Base-by-base conservation (phyloP, 1,140 invertebrate genomes). In the Apis laboriosa region DNA sequence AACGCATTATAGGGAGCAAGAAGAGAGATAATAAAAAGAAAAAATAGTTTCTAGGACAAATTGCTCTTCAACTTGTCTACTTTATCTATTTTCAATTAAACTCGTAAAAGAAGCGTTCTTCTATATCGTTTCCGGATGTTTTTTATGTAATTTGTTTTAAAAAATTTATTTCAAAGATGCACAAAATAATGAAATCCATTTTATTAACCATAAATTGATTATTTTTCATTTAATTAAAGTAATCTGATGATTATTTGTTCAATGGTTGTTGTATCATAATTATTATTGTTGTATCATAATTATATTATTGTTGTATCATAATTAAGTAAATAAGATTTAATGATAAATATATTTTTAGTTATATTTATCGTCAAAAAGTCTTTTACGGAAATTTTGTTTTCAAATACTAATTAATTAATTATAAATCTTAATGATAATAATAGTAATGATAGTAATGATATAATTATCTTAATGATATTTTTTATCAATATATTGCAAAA, bases 201-300 rank as follows among this genome's bases (percentile, higher is more conserved):
- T 43, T 7, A 17, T 21, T 43, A 2, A 3, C 0, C 2, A 2
- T 0, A 9, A 4, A 43, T 66, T 0, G 17, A 43, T 9, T 0
- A 7, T 21, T 1, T 43, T 19, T 43, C 13, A 17, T 11, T 11
- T 2, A 34, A 66, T 66, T 21, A 7, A 43, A 43, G 19, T 43
- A 12, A 34, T 66, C 11, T 2, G 17, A 66, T 0, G 34, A 5
- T 66, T 9, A 34, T 43, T 43, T 2, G 34, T 19, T 66, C 1
- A 4, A 12, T 12, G 34, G 1, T 4, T 43, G 34, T 43, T 43
- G 34, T n/a, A n/a, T n/a, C n/a, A n/a, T n/a, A n/a, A n/a, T n/a
- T n/a, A n/a, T n/a, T n/a, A 11, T 21, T 5, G 12, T 66, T 11
- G 3, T 19, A 1, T 9, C 34, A 43, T 43, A 43, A 43, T 43